Conservation (phyloP, 1,140 invertebrate species). For the Geopemphigus sp. region DNA sequence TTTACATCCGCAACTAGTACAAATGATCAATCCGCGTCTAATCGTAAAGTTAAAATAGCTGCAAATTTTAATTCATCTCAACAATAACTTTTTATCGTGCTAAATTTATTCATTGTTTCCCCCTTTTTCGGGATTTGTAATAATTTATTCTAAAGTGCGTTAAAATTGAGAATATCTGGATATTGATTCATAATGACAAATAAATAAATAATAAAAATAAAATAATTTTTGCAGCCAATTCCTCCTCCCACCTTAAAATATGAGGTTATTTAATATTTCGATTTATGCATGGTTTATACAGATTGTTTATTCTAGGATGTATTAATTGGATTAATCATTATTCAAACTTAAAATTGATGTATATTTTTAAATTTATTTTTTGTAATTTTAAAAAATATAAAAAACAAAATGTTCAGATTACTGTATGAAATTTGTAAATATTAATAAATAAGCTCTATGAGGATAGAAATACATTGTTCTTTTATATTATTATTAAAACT, state of each 20-base stretch:
- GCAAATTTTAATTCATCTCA: slow-evolving; percentile 40
- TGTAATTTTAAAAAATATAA: not conserved
- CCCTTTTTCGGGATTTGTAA: not conserved
- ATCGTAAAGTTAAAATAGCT: slow-evolving; percentile 39
- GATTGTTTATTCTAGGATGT: not conserved
- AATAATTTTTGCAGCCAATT: not conserved
- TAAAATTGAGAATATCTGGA: not conserved
- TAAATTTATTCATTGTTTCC: not conserved
- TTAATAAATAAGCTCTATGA: not conserved
- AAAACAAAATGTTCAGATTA: not conserved
- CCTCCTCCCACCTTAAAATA: too few species aligned
- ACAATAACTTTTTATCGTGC: not conserved
- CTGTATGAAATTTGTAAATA: not conserved
- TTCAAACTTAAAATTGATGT: not conserved
- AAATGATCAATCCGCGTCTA: slow-evolving; percentile 6
- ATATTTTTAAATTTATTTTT: not conserved
- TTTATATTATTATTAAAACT: too few species aligned
- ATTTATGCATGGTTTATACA: not conserved
- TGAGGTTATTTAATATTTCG: not conserved
- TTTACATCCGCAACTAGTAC: slow-evolving; percentile 29
- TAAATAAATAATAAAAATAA: too few species aligned
- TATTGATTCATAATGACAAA: not conserved
- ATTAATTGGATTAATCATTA: not conserved
- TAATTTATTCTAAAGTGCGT: not conserved
- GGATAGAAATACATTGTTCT: too few species aligned